A percentile compares a stretch with the other conserved stretches of the same genome.
Evolutionary conservation across 2,113 vertebrate genomes (phyloP).

Genomic region (Lepus timidus): DNA sequence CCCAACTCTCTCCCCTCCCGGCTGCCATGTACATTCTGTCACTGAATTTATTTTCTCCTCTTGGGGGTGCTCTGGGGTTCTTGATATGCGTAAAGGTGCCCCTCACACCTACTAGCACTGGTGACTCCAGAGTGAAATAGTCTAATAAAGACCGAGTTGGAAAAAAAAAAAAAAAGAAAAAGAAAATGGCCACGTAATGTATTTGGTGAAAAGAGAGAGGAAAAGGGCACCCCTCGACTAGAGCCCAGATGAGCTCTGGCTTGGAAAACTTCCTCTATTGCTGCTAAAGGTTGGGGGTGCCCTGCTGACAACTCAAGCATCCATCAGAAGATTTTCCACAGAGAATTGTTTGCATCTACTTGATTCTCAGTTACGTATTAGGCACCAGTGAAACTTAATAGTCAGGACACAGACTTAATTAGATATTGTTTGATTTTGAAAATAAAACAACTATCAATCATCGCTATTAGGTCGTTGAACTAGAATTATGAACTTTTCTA

Average conservation of each 20-base stretch:
- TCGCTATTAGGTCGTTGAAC: neutral
- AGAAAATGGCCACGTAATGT: neutral
- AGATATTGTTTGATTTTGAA: constrained; percentile 26
- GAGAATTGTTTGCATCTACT: neutral
- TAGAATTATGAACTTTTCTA: constrained; percentile 9
- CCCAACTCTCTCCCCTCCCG: neutral
- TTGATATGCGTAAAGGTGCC: neutral
- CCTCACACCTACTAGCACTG: neutral
- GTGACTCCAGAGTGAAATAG: constrained; percentile 60
- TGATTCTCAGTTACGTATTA: neutral
- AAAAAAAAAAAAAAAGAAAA: too few species aligned
- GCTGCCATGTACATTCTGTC: constrained; percentile 47
- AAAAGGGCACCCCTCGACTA: neutral
- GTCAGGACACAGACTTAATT: constrained; percentile 1
- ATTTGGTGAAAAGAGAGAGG: neutral
- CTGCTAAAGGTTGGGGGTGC: neutral
- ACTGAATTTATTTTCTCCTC: constrained; percentile 65
- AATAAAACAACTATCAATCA: neutral
- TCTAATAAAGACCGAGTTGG: constrained; percentile 81
- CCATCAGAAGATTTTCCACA: constrained; percentile 25
- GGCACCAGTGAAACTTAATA: neutral
- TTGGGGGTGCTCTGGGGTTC: constrained; percentile 34
- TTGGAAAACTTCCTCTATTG: neutral
- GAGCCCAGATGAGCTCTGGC: neutral
- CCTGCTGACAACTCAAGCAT: neutral